Base-by-base conservation (phyloP, 2,797 vertebrate species). In the Mus spretus region DNA sequence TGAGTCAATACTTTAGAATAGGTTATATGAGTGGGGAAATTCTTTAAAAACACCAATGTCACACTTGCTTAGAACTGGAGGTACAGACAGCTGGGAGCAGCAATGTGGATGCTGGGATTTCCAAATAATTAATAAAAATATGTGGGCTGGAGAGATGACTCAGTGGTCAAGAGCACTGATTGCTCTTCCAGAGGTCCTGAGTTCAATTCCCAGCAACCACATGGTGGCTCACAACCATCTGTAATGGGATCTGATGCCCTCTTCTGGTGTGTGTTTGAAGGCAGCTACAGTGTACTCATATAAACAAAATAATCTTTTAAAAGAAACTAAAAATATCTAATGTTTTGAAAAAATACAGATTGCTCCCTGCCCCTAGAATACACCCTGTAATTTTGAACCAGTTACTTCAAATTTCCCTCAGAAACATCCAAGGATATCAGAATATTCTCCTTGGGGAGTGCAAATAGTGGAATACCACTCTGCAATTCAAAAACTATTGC, bases 341-440 rank as follows among this genome's bases (percentile, higher is more conserved):
- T 70, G 6, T 70, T 70, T 70, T n/a, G 65, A 15, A 70, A 70
- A n/a, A 70, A 37, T 10, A 37, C n/a, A n/a, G 34, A 72, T 72
- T 72, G 19, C 9, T 4, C 19, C 8, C n/a, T 1, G 3, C n/a
- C n/a, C 31, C 7, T 7, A 89, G 89, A 92, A 83, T 53, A 37
- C 22, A 24, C n/a, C 70, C 50, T 75, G 13, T 81, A 63, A 67
- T 47, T 93, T 89, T 90, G 87, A 86, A 75, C 47, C 87, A 82
- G 28, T 84, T 37, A 26, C 55, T 89, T 85, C 63, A 57, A 75
- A 77, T 88, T 53, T 72, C 44, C 63, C 83, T 44, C 34, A 81
- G 57, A 9, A 67, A 67, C 37, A 26, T 10, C 44, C 47, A 55
- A 37, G 13, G 47, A 34, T 37, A 53, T 37, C 44, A 67, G 47